Percentiles rank a stretch among this genome's conserved stretches.
Evolutionary conservation across 1,140 invertebrate species (phyloP).

Genomic region (Dendroctonus valens): DNA sequence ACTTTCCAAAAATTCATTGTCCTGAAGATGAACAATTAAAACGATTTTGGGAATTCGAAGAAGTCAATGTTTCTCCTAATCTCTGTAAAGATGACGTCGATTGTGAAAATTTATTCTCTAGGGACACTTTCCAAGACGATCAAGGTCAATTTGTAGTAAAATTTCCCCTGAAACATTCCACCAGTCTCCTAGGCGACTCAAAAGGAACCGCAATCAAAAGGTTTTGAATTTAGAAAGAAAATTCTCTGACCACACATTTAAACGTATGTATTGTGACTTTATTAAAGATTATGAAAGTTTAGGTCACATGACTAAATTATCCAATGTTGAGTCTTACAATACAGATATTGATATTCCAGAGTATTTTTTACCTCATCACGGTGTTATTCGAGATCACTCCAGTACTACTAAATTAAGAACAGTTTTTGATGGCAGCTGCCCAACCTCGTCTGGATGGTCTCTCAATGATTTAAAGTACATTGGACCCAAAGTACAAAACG

Average conservation of each 20-base stretch:
- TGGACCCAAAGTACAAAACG: conserved; percentile 51
- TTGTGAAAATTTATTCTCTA: background rate
- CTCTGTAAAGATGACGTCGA: background rate
- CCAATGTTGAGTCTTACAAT: background rate
- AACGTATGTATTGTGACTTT: conserved; percentile 1
- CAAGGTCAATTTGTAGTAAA: background rate
- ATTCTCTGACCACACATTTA: background rate
- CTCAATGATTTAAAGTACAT: conserved; percentile 40
- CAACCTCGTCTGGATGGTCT: background rate
- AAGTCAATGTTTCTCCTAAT: background rate
- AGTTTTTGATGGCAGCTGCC: background rate
- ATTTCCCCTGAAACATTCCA: background rate
- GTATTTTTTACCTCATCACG: too few relatives aligned
- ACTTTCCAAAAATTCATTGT: conserved; percentile 2
- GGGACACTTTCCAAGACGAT: background rate
- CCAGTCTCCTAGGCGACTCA: background rate
- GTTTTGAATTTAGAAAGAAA: background rate
- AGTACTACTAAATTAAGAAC: conserved; percentile 2
- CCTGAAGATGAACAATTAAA: conserved; percentile 11
- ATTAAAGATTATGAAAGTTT: conserved; percentile 4
- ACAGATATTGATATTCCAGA: background rate
- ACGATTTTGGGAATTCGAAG: conserved; percentile 3
- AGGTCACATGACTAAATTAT: conserved; percentile 7
- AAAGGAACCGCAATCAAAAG: background rate
- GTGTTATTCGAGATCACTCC: background rate